These are phyloP conservation scores for Pangasius djambal DNA, from an alignment of 2,797 vertebrate species.

Conservation along the genomic window DNA sequence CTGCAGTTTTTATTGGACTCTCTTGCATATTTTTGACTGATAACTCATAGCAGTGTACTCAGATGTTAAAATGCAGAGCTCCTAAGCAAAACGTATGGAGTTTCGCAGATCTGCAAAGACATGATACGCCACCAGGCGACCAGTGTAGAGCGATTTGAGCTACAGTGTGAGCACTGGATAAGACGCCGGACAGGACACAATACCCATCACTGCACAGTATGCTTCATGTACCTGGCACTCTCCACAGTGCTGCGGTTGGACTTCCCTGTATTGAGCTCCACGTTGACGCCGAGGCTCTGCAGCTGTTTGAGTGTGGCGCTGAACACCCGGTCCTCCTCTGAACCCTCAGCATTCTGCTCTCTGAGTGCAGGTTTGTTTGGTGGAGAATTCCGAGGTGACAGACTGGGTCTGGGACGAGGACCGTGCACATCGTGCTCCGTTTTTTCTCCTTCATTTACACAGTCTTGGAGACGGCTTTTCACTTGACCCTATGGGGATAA, in stretches of 20 bases:
- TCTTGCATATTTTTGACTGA: background rate
- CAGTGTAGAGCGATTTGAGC: background rate
- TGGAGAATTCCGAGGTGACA: constrained; percentile 49
- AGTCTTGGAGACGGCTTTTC: constrained; percentile 80
- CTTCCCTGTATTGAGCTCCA: constrained; percentile 72
- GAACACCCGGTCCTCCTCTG: constrained; percentile 76
- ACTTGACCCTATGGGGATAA: constrained; percentile 80
- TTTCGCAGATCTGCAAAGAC: background rate
- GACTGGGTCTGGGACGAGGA: constrained; percentile 35
- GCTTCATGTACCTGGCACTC: constrained; percentile 80
- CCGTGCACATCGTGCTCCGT: constrained; percentile 51
- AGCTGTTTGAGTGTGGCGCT: constrained; percentile 85
- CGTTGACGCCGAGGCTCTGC: constrained; percentile 82
- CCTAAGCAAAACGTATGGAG: background rate
- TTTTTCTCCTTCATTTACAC: constrained; percentile 63
- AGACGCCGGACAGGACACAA: background rate
- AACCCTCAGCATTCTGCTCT: constrained; percentile 55
- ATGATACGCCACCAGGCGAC: background rate
- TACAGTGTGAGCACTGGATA: background rate
- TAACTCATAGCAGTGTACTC: background rate
- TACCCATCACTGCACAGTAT: background rate
- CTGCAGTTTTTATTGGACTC: background rate
- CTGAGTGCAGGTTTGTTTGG: constrained; percentile 54
- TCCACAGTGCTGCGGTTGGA: constrained; percentile 75
- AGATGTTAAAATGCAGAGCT: background rate